phyloP scores from a whole-genome alignment of 2,113 vertebrate genomes.

The Megaleporinus macrocephalus region DNA sequence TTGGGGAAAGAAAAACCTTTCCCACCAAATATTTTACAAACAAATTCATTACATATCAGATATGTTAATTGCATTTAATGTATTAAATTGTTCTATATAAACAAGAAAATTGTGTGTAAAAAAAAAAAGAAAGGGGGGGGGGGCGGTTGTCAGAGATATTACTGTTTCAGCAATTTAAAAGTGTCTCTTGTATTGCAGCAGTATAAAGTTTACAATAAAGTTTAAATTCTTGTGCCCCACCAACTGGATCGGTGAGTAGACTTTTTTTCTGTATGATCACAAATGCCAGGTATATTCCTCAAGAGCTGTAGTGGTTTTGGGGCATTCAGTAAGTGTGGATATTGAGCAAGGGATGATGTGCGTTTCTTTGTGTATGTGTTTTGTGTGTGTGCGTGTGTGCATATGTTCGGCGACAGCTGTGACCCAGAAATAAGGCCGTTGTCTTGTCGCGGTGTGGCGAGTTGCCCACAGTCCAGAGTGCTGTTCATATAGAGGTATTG shows the following conservation, averaged over 20 bases:
- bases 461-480: constrained; percentile 27
- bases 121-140: too few relatives aligned
- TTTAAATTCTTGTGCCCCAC: not conserved
- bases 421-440: constrained; percentile 45
- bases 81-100: not conserved
- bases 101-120: too few relatives aligned
- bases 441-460: not conserved
- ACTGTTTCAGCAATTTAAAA: not conserved
- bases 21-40: too few relatives aligned
- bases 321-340: not conserved
- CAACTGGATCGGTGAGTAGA: not conserved
- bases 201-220: not conserved
- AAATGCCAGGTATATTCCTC: not conserved
- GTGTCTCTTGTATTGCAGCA: not conserved
- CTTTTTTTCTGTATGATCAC: too few relatives aligned
- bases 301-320: not conserved
- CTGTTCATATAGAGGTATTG: constrained; percentile 38
- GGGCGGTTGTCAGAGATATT: too few relatives aligned
- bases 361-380: not conserved
- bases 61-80: not conserved
- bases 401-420: constrained; percentile 44
- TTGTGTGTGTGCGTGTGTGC: constrained; percentile 12
- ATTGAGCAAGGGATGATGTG: not conserved
- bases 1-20: too few relatives aligned
- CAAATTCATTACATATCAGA: too few relatives aligned